These are phyloP conservation scores for Perdix hodgsoniae DNA, from an alignment of 2,797 vertebrate species.

Conservation along the genomic window DNA sequence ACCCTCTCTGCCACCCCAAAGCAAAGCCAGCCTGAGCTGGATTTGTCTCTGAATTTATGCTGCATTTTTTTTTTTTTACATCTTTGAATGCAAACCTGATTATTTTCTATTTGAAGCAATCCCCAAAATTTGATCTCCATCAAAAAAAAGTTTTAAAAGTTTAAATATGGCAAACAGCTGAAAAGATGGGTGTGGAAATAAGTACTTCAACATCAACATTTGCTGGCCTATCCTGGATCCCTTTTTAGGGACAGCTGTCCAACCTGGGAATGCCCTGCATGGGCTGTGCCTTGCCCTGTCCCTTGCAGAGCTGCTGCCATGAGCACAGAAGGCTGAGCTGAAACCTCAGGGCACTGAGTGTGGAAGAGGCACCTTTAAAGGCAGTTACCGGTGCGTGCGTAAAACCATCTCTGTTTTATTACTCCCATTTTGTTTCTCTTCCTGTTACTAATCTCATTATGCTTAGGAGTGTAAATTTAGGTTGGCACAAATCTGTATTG, in stretches of 20 bases:
- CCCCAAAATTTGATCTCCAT: slow-evolving; percentile 13
- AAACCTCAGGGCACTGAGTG: background rate
- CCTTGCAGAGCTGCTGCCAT: background rate
- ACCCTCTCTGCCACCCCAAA: background rate
- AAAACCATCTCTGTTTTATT: slow-evolving; percentile 31
- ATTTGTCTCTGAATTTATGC: background rate
- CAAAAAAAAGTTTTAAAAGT: background rate
- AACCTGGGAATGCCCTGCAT: no score
- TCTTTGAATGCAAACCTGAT: background rate
- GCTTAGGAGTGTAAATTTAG: slow-evolving; percentile 64
- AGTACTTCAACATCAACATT: background rate
- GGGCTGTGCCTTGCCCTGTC: background rate
- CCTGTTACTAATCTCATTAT: slow-evolving; percentile 70
- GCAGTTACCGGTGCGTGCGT: background rate
- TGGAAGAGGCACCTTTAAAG: background rate
- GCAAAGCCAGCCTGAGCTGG: background rate
- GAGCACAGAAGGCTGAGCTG: background rate
- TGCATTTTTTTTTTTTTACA: background rate
- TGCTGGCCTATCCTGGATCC: background rate
- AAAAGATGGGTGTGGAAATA: background rate
- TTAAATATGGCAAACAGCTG: background rate
- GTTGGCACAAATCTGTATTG: slow-evolving; percentile 66
- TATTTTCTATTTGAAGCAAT: background rate
- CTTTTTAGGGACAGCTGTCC: background rate
- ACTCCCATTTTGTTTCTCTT: background rate